Base-by-base conservation (phyloP, 2,113 vertebrate species). In the Lanius collurio region DNA sequence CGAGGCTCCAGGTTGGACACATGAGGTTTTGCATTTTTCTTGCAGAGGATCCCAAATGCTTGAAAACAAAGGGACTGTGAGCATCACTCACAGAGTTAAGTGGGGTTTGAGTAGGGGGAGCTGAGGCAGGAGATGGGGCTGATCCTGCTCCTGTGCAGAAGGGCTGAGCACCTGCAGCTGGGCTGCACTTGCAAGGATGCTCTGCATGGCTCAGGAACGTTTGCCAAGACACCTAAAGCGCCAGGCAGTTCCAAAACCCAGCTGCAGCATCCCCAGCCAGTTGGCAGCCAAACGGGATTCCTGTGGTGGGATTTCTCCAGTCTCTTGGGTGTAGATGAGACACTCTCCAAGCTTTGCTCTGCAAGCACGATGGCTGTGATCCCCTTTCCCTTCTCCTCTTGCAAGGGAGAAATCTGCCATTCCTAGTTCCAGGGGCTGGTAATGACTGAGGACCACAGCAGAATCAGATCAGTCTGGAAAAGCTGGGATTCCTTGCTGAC, bases 221-320 rank as follows among this genome's bases (percentile, higher is more conserved):
- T 56, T 73, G 78, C 92, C 11, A 13, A 16, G 80, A 46, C 87
- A 84, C 93, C 79, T 75, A 9, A 49, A 93, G 70, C 89, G 35
- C 24, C 44, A 39, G 69, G 73, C 39, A 1, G 52, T 30, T 84
- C 42, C 75, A 7, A 30, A 89, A 31, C 11, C 42, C 35, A 9
- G 13, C 85, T 15, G 6, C 76, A 39, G 87, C 80, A 24, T 89
- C 74, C 73, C 56, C 81, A 9, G 93, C 93, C 93, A 94, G 89
- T 11, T 97, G 95, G 96, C 95, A 79, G 92, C 65, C 6, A 49
- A 2, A 9, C 1, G 1, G 10, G 85, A 95, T 96, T 96, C 92
- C 92, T 93, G 95, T 7, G 82, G 92, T 87, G 92, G 94, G 96
- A 65, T 88, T 82, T 84, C 91, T 95, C 53, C 39, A 3, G 73